These are phyloP conservation scores for Ericerus pela DNA, from an alignment of 1,140 invertebrate species.

Conservation along the genomic window DNA sequence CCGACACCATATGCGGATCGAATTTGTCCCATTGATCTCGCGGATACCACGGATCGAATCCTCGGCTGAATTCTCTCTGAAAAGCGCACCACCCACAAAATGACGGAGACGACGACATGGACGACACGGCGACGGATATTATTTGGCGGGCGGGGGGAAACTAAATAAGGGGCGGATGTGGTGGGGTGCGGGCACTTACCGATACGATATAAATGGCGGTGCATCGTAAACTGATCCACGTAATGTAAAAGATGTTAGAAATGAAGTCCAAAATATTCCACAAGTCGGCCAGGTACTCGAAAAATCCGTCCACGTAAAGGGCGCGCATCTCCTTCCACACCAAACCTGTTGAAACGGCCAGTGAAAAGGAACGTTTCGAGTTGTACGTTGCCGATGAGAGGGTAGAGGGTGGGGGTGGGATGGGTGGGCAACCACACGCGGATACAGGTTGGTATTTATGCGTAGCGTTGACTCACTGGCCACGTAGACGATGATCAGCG, in stretches of 20 bases:
- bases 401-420: no score
- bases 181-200: conserved; percentile 34
- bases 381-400: no score
- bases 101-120: no score
- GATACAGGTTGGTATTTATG: no score
- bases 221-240: conserved; percentile 69
- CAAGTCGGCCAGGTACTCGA: conserved; percentile 78
- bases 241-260: conserved; percentile 82
- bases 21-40: conserved; percentile 81
- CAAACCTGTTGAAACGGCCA: no score
- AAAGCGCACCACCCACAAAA: conserved; percentile 17
- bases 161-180: no score
- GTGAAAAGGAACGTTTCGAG: no score
- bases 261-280: conserved; percentile 97
- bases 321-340: conserved; percentile 77
- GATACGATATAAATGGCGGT: conserved; percentile 60
- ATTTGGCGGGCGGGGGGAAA: no score
- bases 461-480: conserved; percentile 50
- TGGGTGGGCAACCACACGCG: no score
- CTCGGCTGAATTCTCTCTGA: conserved; percentile 52
- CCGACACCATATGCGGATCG: conserved; percentile 84
- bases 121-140: no score
- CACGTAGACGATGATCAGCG: conserved; percentile 64
- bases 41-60: conserved; percentile 62
- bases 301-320: conserved; percentile 71